Conservation (phyloP, 2,113 vertebrate genomes). For the Corythaeola cristata region DNA sequence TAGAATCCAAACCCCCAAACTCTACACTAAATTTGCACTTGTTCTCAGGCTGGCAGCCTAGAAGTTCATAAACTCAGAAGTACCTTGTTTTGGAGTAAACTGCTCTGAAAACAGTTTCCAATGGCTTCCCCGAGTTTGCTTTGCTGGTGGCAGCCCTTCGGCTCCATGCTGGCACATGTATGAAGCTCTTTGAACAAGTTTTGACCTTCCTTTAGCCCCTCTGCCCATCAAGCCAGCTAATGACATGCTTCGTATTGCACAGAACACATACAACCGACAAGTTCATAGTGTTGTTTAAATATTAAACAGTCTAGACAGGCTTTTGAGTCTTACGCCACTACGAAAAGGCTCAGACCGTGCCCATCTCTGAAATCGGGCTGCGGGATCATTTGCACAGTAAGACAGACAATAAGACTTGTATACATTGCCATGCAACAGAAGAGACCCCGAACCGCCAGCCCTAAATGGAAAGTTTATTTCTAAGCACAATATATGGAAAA, state of each 20-base stretch:
- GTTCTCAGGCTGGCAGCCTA: conserved; percentile 47
- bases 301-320: conserved; percentile 70
- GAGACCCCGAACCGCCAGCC: conserved; percentile 65
- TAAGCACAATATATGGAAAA: conserved; percentile 72
- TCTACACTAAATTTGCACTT: conserved; percentile 1
- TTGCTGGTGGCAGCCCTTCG: conserved; percentile 58
- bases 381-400: conserved; percentile 63
- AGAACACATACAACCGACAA: conserved; percentile 70
- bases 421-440: conserved; percentile 70
- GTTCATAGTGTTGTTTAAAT: conserved; percentile 69
- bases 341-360: conserved; percentile 46
- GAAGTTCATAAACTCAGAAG: conserved; percentile 41
- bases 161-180: conserved; percentile 31
- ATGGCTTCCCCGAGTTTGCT: conserved; percentile 21
- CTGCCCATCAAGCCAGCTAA: conserved; percentile 58
- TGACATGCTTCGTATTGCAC: conserved; percentile 66
- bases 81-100: conserved; percentile 34
- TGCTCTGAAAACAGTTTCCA: conserved; percentile 42
- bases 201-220: conserved; percentile 53
- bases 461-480: conserved; percentile 69
- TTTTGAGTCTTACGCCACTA: background rate
- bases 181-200: conserved; percentile 60
- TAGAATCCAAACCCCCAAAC: background rate
- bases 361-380: conserved; percentile 63
- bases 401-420: conserved; percentile 66